phyloP scores from a whole-genome alignment of 1,140 invertebrate species.

The Tetramorium alpestre region DNA sequence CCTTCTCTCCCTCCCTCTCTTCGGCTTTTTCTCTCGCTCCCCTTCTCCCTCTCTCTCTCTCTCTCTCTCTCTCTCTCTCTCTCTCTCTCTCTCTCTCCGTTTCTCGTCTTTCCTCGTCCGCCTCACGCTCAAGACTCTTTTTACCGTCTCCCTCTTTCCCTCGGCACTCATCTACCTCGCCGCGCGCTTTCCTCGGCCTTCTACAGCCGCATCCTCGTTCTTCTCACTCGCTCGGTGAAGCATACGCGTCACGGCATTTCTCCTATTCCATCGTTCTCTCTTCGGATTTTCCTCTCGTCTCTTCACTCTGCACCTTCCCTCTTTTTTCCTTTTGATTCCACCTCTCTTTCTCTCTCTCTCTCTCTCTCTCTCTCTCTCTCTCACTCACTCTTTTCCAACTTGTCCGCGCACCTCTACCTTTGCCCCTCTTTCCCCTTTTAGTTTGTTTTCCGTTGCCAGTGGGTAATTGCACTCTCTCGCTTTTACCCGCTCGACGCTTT shows the following conservation, averaged over 20 bases:
- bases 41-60: not conserved
- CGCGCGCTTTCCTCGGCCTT: slow-evolving; percentile 45
- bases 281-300: slow-evolving; percentile 38
- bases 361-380: too few species aligned
- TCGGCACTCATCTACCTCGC: slow-evolving; percentile 22
- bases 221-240: slow-evolving; percentile 52
- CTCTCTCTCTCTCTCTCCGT: not conserved
- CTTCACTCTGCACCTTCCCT: slow-evolving; percentile 17
- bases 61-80: not conserved
- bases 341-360: too few species aligned
- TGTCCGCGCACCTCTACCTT: slow-evolving; percentile 44
- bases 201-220: slow-evolving; percentile 42
- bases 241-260: slow-evolving; percentile 71
- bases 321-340: not conserved
- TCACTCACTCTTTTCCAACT: slow-evolving; percentile 27
- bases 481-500: slow-evolving; percentile 79
- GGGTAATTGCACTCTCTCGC: slow-evolving; percentile 83
- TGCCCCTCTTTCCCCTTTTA: slow-evolving; percentile 74
- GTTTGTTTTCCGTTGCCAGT: slow-evolving; percentile 82
- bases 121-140: slow-evolving; percentile 39
- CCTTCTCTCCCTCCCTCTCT: slow-evolving; percentile 73
- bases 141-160: slow-evolving; percentile 42
- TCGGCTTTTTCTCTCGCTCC: slow-evolving; percentile 61
- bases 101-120: slow-evolving; percentile 18
- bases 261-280: slow-evolving; percentile 65